Percentiles rank a stretch among this genome's conserved stretches.
phyloP scores from a whole-genome alignment of 37 sponge, comb jelly and placozoan genomes.

The Beroe forskalii region DNA sequence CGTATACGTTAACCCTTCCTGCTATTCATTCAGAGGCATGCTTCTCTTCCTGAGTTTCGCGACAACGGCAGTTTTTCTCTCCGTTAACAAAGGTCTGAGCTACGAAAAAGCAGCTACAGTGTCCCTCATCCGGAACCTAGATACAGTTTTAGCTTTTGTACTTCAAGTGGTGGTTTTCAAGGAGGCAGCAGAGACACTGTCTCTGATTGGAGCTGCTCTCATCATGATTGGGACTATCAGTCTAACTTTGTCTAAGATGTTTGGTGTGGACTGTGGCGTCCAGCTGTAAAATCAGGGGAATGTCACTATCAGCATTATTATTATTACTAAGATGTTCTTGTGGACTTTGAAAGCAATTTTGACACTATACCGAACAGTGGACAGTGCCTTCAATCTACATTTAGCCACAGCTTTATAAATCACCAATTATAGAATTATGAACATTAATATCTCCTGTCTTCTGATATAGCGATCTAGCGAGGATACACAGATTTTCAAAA shows the following conservation, averaged over 20 bases:
- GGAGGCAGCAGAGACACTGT: constrained; percentile 7
- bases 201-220: constrained; percentile 19
- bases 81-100: no score
- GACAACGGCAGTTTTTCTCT: background rate
- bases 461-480: no score
- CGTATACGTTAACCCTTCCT: background rate
- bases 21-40: background rate
- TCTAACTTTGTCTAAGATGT: constrained; percentile 4
- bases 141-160: background rate
- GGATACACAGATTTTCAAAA: no score
- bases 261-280: constrained; percentile 11
- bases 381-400: no score
- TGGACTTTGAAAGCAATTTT: no score
- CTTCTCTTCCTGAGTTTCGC: background rate
- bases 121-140: no score
- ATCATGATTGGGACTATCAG: constrained; percentile 26
- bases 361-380: no score
- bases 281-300: background rate
- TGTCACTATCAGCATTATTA: background rate
- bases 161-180: background rate
- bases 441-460: no score
- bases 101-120: no score
- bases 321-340: no score
- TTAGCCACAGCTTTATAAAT: no score
- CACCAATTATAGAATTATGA: no score